phyloP scores from a whole-genome alignment of 2,797 vertebrate species.

The Distichodus sexfasciatus region DNA sequence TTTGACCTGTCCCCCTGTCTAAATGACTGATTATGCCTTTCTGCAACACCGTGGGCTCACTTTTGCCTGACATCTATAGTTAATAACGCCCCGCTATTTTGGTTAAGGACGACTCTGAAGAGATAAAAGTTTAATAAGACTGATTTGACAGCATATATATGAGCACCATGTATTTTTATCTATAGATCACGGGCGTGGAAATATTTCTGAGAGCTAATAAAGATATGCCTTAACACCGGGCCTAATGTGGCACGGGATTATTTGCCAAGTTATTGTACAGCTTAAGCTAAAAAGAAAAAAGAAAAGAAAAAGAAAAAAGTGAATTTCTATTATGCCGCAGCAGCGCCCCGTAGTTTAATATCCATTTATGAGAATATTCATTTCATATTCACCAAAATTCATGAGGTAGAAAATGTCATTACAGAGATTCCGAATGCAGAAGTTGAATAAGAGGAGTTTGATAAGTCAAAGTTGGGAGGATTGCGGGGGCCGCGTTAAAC shows the following conservation, averaged over 20 bases:
- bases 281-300: too few relatives aligned
- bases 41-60: constrained; percentile 38
- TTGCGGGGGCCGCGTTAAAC: constrained; percentile 9
- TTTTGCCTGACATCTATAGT: constrained; percentile 50
- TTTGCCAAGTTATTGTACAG: constrained; percentile 47
- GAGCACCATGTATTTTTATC: constrained; percentile 50
- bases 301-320: too few relatives aligned
- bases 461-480: constrained; percentile 29
- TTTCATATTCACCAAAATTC: constrained; percentile 54
- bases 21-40: constrained; percentile 69
- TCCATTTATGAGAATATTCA: constrained; percentile 56
- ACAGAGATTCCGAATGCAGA: constrained; percentile 38
- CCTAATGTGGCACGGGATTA: constrained; percentile 42
- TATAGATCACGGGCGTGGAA: constrained; percentile 42
- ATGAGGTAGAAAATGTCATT: constrained; percentile 55
- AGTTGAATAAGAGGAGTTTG: constrained; percentile 36
- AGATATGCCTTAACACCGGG: constrained; percentile 30
- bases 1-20: constrained; percentile 56
- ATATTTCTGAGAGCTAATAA: constrained; percentile 38
- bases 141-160: constrained; percentile 44
- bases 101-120: constrained; percentile 27
- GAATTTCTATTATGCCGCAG: constrained; percentile 48
- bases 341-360: constrained; percentile 48
- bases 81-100: constrained; percentile 46
- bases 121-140: constrained; percentile 48